Evolutionary conservation across 2,113 vertebrate species (phyloP), one percentile per base, ranked within the genome.

Genomic region (Lophotis ruficrista): DNA sequence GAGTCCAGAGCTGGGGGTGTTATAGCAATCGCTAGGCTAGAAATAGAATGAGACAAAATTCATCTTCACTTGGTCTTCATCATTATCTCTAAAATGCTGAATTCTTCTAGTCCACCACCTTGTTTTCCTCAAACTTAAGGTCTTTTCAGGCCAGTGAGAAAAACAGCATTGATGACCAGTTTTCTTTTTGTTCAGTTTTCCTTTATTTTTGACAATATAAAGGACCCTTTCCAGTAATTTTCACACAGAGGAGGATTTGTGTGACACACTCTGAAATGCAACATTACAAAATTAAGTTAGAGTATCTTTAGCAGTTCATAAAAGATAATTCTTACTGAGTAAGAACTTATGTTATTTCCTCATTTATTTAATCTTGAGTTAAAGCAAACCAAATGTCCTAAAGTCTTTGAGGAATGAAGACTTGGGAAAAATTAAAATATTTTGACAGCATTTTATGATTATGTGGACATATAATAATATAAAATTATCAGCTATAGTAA

Each of bases 361-460:
- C 30, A 53, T 86, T 90, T 86, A 51, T 71, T 93, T 88, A 85
- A 84, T 90, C 33, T 60, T 91, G 41, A 84, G 38, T 62, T 95
- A 94, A 92, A 87, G 54, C 21, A 93, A 94, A 87, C 70, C 64
- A 91, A 93, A 84, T 90, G 41, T 83, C 58, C 65, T 57, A 35
- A 86, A 78, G 24, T 60, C 69, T 87, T 90, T 65, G 28, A 81
- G 53, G 24, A 89, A 81, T 57, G 19, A 85, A 92, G 72, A 47
- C 30, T 69, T 65, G 48, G 64, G 71, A 91, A 92, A 66, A 15
- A 80, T 33, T 83, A 70, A 83, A 86, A 89, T 87, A 11, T 87
- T 96, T 95, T 95, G 91, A 87, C 83, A 92, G 33, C 4, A 45
- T 85, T 91, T 94, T 95, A 68, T 87, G 38, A 82, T 89, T 86